Conservation (phyloP, 2,888 invertebrate species). For the Ctenicera cuprea region DNA sequence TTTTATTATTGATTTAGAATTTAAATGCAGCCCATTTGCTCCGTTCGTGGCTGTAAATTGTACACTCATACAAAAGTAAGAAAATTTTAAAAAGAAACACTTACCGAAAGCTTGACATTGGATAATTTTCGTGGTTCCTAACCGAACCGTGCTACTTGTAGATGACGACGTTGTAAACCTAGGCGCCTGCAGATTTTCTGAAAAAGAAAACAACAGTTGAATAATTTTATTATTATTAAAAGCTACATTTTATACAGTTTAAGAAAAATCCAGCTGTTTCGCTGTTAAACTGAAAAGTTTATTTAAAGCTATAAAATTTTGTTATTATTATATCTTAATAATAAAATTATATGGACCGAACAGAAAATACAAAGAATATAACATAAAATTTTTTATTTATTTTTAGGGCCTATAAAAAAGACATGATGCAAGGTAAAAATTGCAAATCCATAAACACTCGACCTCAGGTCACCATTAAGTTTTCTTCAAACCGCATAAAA, state of each 20-base stretch:
- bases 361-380: conserved; percentile 1
- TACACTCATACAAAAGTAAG: too few relatives aligned
- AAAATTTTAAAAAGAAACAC: conserved; percentile 61
- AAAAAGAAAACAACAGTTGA: conserved; percentile 63
- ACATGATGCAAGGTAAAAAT: conserved; percentile 23
- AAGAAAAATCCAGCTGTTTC: neutral
- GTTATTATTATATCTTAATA: conserved; percentile 16
- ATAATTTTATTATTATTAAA: neutral
- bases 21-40: too few relatives aligned
- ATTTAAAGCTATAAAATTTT: too few relatives aligned
- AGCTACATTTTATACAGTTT: neutral
- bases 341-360: conserved; percentile 16
- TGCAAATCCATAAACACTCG: conserved; percentile 30
- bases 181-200: conserved; percentile 86
- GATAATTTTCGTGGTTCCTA: conserved; percentile 92
- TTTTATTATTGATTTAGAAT: neutral
- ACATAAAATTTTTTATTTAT: conserved; percentile 10
- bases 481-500: conserved; percentile 23
- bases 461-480: conserved; percentile 24
- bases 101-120: conserved; percentile 94
- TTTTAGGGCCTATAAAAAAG: conserved; percentile 25
- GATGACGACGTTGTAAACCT: conserved; percentile 91
- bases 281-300: too few relatives aligned
- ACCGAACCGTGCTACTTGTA: conserved; percentile 89
- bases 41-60: too few relatives aligned